These are phyloP conservation scores for Benitochromis conjunctus DNA, from an alignment of 2,113 vertebrate genomes.

Conservation along the genomic window DNA sequence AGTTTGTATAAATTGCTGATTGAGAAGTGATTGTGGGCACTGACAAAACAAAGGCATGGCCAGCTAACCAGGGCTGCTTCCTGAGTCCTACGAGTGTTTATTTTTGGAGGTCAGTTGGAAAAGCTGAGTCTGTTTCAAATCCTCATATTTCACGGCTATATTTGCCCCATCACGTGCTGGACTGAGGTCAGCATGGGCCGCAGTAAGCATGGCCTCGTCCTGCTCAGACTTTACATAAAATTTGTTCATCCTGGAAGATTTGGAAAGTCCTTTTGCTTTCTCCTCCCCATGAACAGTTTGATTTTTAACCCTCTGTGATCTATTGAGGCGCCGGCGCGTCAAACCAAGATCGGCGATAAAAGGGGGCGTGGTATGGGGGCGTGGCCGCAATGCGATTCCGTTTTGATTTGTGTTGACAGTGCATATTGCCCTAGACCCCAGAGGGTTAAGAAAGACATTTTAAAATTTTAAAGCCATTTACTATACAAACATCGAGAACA, in stretches of 20 bases:
- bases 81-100: constrained; percentile 8
- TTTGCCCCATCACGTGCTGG: constrained; percentile 11
- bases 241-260: neutral
- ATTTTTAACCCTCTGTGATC: too few relatives aligned
- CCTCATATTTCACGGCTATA: constrained; percentile 46
- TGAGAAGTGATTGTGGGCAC: neutral
- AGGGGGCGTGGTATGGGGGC: too few relatives aligned
- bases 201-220: neutral
- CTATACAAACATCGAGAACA: neutral
- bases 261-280: neutral
- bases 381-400: too few relatives aligned
- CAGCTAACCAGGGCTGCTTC: neutral
- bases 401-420: too few relatives aligned
- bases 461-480: neutral
- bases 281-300: neutral
- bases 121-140: constrained; percentile 25
- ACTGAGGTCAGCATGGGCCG: neutral
- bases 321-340: too few relatives aligned
- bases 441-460: too few relatives aligned
- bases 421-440: too few relatives aligned
- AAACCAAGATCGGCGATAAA: too few relatives aligned
- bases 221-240: neutral
- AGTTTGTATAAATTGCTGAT: neutral
- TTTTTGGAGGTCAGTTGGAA: constrained; percentile 27
- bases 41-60: neutral